Evolutionary conservation across 2,113 vertebrate species (phyloP), one percentile per base, ranked within the genome.

Genomic region (Salminus brasiliensis): DNA sequence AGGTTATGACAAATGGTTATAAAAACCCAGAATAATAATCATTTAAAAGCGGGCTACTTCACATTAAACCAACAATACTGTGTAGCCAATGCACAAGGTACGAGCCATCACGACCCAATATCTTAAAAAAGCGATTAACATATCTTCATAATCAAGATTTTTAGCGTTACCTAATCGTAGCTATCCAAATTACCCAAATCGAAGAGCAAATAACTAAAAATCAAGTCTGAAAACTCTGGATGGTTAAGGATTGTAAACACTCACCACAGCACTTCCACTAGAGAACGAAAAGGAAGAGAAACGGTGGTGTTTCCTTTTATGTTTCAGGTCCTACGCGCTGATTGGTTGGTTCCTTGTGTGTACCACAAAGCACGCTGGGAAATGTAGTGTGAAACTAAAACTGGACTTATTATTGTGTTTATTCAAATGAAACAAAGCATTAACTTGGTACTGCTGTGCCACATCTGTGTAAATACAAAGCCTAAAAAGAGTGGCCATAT

Each of bases 151-250:
- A n/a, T n/a, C n/a, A n/a, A n/a, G n/a, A n/a, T n/a, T n/a, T n/a
- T n/a, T n/a, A n/a, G n/a, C 39, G 8, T 2, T 9, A 13, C 2
- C 13, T 3, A 0, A 12, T 5, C 0, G 0, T 6, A 7, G n/a
- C 27, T 2, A 60, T 0, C 3, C 11, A 45, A 34, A 70, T 10
- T 4, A 59, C 29, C 3, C 5, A 25, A 0, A 3, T 0, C 6
- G 1, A 15, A 5, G 23, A 13, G 11, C 4, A 10, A 11, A 15
- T 3, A 15, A 6, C 0, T n/a, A 0, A 8, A 78, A 12, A 3
- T n/a, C n/a, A n/a, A n/a, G 1, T 0, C 0, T 0, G 1, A 10
- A 0, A 21, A n/a, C 2, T 0, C 0, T n/a, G 0, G 75, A 74
- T 59, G 68, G 3, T 30, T 23, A 11, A 23, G 0, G 52, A 78